Percentiles rank a stretch among this genome's conserved stretches.
These are phyloP conservation scores for Zingel zingel DNA, from an alignment of 2,113 vertebrate genomes.

Conservation along the genomic window DNA sequence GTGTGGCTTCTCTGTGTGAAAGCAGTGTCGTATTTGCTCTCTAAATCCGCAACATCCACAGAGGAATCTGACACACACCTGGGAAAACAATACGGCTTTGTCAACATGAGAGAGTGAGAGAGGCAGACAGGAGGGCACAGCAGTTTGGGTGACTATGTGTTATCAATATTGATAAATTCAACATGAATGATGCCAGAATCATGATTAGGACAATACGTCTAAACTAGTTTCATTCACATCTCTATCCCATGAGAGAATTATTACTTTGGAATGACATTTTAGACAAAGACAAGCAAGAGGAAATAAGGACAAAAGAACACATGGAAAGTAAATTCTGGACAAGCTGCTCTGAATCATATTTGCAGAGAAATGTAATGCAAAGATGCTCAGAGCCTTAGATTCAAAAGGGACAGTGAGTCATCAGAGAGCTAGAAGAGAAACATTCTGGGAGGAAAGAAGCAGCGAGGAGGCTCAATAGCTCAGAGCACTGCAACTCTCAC, in stretches of 20 bases:
- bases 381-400: constrained; percentile 43
- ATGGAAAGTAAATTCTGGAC: constrained; percentile 17
- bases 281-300: neutral
- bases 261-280: constrained; percentile 7
- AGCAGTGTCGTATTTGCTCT: constrained; percentile 58
- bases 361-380: constrained; percentile 40
- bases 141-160: neutral
- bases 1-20: constrained; percentile 65
- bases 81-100: constrained; percentile 62
- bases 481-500: constrained; percentile 13
- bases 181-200: neutral
- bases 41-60: constrained; percentile 61
- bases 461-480: neutral
- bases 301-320: neutral
- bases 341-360: constrained; percentile 23
- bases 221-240: no score
- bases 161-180: constrained; percentile 22
- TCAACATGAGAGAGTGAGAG: constrained; percentile 11
- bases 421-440: constrained; percentile 17
- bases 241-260: neutral
- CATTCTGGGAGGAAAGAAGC: constrained; percentile 22
- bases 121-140: neutral
- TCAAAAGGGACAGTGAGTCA: constrained; percentile 47
- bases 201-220: constrained; percentile 18
- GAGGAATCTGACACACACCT: constrained; percentile 67